Base-by-base conservation (phyloP, 2,797 vertebrate genomes). In the Lepidocolaptes lacrymiger region DNA sequence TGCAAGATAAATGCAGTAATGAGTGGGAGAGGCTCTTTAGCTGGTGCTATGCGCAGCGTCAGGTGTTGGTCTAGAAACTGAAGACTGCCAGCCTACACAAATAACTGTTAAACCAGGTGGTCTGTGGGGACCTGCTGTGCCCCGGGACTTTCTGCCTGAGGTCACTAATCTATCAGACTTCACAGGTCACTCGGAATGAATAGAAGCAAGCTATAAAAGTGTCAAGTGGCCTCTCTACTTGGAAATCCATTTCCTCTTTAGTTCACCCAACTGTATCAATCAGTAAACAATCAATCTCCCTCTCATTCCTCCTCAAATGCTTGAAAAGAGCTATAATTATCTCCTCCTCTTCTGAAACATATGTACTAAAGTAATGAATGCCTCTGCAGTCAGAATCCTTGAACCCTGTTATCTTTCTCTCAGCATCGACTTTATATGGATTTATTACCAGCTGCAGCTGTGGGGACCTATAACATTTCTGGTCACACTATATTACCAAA, bases 161-260 rank as follows among this genome's bases (percentile, higher is more conserved):
- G 81, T 91, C 88, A 93, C 84, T 87, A 63, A 93, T 88, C 92
- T 66, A 21, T 96, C 88, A 94, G 71, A 90, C 88, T 94, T 95
- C 44, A 73, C 85, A 91, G 94, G 93, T 94, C 91, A 90, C 76
- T 94, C 75, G 61, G 68, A 72, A 93, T 91, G 75, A 96, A 83
- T 89, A 83, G 87, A 46, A 85, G 39, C 58, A 73, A 92, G 93
- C 89, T 87, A 88, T 96, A 93, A 90, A 96, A 93, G 34, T 58
- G 92, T 96, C 91, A 91, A 96, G 95, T 95, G 88, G 77, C 67
- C 76, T 86, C 80, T 90, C 89, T 56, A 48, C 85, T 90, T 90
- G 72, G 80, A 88, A 93, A 94, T 80, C 91, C 68, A 92, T 77
- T 96, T 97, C 94, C 93, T 96, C 93, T 92, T 75, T 68, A 78